Conservation (phyloP, 1,140 invertebrate species). For the Drosophila navojoa region DNA sequence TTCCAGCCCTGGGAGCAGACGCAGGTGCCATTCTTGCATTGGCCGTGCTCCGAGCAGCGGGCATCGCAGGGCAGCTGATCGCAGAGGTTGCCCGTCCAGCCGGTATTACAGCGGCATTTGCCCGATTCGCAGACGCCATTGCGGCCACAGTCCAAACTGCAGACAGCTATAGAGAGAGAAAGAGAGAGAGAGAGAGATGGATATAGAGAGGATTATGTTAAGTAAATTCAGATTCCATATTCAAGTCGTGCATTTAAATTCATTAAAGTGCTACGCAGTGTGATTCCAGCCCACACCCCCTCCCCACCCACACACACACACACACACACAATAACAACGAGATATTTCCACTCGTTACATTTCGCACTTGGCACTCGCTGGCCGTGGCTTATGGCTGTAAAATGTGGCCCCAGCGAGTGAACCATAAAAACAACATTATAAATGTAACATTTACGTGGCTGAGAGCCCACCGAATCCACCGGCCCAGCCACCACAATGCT, state of each 20-base stretch:
- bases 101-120: constrained; percentile 93
- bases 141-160: constrained; percentile 94
- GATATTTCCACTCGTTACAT: background rate
- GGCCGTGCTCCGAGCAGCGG: constrained; percentile 97
- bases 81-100: constrained; percentile 96
- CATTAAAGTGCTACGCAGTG: constrained; percentile 29
- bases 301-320: no score
- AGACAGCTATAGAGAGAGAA: constrained; percentile 88
- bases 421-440: constrained; percentile 80
- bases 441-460: constrained; percentile 78
- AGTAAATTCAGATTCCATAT: no score
- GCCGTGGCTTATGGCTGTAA: constrained; percentile 20
- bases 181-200: background rate
- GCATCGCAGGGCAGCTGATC: constrained; percentile 94
- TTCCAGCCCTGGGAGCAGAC: constrained; percentile 99
- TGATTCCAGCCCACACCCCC: background rate
- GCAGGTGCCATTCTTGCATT: constrained; percentile 98
- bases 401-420: constrained; percentile 52
- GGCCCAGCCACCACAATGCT: constrained; percentile 2
- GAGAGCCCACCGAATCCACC: background rate
- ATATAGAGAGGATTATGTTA: no score
- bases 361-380: constrained; percentile 13
- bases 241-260: constrained; percentile 36
- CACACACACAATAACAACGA: no score
- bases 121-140: constrained; percentile 96